A percentile compares a stretch with the other conserved stretches of the same genome.
phyloP scores from a whole-genome alignment of 2,888 invertebrate species.

The Pyrrhia umbra region DNA sequence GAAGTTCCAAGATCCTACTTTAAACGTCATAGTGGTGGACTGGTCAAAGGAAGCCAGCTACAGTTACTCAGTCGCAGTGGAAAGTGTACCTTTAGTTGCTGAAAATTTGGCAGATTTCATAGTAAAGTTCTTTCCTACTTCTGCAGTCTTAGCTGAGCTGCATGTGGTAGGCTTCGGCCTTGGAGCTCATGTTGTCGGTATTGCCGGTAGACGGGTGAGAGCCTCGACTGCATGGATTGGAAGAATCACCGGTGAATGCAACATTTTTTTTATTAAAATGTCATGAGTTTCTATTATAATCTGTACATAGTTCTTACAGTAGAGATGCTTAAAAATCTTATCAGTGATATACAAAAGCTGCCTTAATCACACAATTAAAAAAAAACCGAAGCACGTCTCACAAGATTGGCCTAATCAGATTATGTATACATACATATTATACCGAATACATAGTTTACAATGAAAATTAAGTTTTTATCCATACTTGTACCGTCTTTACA shows the following conservation, averaged over 20 bases:
- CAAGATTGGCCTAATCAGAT: too few species aligned
- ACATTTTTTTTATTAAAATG: neutral
- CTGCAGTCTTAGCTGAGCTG: slow-evolving; percentile 31
- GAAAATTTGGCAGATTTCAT: slow-evolving; percentile 63
- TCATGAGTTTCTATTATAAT: neutral
- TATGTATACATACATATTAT: too few species aligned
- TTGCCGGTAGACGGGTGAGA: slow-evolving; percentile 65
- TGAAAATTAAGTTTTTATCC: too few species aligned
- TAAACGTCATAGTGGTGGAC: slow-evolving; percentile 76
- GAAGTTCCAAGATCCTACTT: slow-evolving; percentile 35
- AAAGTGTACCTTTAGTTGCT: slow-evolving; percentile 58
- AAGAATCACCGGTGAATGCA: slow-evolving; percentile 76
- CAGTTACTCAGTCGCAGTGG: slow-evolving; percentile 67
- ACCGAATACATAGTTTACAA: too few species aligned
- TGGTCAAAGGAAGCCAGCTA: slow-evolving; percentile 71
- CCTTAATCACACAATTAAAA: too few species aligned
- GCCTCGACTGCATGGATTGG: slow-evolving; percentile 69
- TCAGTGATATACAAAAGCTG: too few species aligned
- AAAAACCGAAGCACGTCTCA: too few species aligned
- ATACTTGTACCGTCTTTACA: slow-evolving; percentile 34
- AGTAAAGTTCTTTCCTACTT: slow-evolving; percentile 35
- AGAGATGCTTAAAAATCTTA: too few species aligned
- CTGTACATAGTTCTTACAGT: too few species aligned
- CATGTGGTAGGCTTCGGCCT: slow-evolving; percentile 79
- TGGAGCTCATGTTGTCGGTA: slow-evolving; percentile 78